Evolutionary conservation across 2,888 invertebrate genomes (phyloP).

Genomic region (Pycnomerus fuliginosus): DNA sequence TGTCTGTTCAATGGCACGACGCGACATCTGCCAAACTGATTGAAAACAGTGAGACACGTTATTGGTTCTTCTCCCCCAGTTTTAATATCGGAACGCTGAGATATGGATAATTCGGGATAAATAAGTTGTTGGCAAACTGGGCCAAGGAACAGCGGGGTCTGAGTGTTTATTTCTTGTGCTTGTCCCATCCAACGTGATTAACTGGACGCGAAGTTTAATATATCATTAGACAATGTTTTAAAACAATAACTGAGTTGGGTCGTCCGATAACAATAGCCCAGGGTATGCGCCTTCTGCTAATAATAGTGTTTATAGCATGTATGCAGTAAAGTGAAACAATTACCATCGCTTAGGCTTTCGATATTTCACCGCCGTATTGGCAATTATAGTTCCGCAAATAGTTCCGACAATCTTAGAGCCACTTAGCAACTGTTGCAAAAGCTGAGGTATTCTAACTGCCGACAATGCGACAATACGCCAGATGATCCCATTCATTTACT

Average conservation of each 20-base stretch:
- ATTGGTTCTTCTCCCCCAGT: too few relatives aligned
- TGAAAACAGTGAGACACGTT: constrained; percentile 24
- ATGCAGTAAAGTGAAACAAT: constrained; percentile 50
- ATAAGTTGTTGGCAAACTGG: too few relatives aligned
- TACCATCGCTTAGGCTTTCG: constrained; percentile 50
- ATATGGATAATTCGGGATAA: too few relatives aligned
- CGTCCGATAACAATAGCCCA: constrained; percentile 40
- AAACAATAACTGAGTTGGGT: too few relatives aligned
- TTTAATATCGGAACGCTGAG: too few relatives aligned
- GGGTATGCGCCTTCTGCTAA: constrained; percentile 46
- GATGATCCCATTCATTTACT: constrained; percentile 10
- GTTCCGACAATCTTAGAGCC: constrained; percentile 48
- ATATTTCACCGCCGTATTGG: constrained; percentile 49
- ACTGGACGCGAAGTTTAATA: too few relatives aligned
- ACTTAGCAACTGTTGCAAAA: constrained; percentile 43
- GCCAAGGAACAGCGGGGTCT: too few relatives aligned
- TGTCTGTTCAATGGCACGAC: constrained; percentile 23
- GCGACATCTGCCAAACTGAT: constrained; percentile 28
- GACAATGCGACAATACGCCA: constrained; percentile 19
- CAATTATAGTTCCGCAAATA: constrained; percentile 50
- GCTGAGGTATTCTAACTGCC: constrained; percentile 27
- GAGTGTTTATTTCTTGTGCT: constrained; percentile 40
- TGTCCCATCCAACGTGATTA: constrained; percentile 45
- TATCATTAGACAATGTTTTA: too few relatives aligned
- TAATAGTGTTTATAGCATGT: constrained; percentile 52